A percentile compares a stretch with the other conserved stretches of the same genome.
These are phyloP conservation scores for Muricea muricata DNA, from an alignment of 92 coral and sea anemone genomes.

Conservation along the genomic window DNA sequence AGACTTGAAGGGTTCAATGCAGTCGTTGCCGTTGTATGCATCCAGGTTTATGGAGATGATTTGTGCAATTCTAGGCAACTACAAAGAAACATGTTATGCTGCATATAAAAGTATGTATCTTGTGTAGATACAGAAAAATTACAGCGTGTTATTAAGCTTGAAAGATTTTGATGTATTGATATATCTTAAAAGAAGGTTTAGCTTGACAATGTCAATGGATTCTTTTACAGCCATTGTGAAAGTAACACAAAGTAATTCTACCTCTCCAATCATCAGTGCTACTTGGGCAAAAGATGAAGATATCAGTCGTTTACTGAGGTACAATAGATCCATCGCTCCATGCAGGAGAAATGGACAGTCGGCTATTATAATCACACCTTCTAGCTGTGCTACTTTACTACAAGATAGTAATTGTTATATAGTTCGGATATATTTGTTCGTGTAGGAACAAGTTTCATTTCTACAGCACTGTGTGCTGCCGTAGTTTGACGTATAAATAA, in stretches of 20 bases:
- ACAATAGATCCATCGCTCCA: background rate
- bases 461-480: too few relatives aligned
- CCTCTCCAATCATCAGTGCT: slow-evolving; percentile 88
- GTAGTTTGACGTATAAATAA: background rate
- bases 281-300: slow-evolving; percentile 98
- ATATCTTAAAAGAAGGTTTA: too few relatives aligned
- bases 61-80: slow-evolving; percentile 82
- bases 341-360: too few relatives aligned
- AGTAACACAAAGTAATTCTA: slow-evolving; percentile 25
- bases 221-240: slow-evolving; percentile 32
- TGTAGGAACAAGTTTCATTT: too few relatives aligned
- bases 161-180: too few relatives aligned
- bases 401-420: too few relatives aligned
- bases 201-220: too few relatives aligned
- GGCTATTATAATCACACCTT: too few relatives aligned
- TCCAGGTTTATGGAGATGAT: slow-evolving; percentile 95
- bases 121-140: background rate
- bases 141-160: background rate
- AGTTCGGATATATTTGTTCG: background rate
- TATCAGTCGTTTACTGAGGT: slow-evolving; percentile 95
- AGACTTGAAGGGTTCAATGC: slow-evolving; percentile 90
- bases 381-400: too few relatives aligned
- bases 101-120: slow-evolving; percentile 83
- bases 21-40: slow-evolving; percentile 89
- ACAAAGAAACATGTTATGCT: slow-evolving; percentile 78